Conservation (phyloP, 2,113 vertebrate genomes). For the Anoplopoma fimbria region DNA sequence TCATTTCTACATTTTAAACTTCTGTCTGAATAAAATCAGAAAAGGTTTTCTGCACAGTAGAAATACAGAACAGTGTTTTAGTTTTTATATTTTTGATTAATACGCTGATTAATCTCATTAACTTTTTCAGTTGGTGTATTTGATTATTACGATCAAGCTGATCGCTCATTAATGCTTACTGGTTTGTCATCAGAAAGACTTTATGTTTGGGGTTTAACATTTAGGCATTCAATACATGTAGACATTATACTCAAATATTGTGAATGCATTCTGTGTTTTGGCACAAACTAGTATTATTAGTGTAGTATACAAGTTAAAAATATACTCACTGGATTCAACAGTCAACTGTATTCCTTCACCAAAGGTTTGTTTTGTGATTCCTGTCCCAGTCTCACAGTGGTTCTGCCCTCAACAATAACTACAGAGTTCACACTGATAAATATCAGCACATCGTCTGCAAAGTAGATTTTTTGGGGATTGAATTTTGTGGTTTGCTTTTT, state of each 20-base stretch:
- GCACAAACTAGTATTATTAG: not conserved
- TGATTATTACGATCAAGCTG: too few relatives aligned
- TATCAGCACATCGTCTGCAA: not conserved
- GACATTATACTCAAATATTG: not conserved
- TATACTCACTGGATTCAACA: constrained; percentile 33
- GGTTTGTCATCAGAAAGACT: too few relatives aligned
- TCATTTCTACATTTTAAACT: too few relatives aligned
- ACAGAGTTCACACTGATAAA: not conserved
- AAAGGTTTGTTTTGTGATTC: not conserved
- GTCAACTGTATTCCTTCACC: not conserved
- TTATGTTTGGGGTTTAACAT: not conserved
- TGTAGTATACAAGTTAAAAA: not conserved
- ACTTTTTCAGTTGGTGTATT: too few relatives aligned
- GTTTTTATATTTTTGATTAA: too few relatives aligned
- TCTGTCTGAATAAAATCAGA: too few relatives aligned
- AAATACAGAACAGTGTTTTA: too few relatives aligned
- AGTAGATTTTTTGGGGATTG: not conserved
- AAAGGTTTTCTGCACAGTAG: too few relatives aligned
- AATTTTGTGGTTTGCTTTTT: not conserved
- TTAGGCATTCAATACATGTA: not conserved
- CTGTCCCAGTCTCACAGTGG: constrained; percentile 20
- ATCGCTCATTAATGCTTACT: too few relatives aligned
- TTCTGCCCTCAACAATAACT: not conserved
- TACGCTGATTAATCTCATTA: too few relatives aligned
- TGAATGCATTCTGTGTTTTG: not conserved